Evolutionary conservation across 2,888 invertebrate species (phyloP).

Genomic region (Mythimna loreyi): DNA sequence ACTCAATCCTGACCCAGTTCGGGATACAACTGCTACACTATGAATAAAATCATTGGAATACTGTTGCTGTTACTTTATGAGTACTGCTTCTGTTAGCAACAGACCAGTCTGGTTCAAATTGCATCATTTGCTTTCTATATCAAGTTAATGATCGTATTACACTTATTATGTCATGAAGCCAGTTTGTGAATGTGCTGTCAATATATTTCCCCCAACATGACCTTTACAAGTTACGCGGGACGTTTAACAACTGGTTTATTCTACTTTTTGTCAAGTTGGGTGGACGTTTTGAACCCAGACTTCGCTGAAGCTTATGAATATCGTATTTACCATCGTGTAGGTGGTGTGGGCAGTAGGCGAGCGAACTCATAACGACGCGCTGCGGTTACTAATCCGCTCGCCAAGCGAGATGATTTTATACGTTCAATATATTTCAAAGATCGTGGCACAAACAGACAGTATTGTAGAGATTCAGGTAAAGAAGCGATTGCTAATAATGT

Average conservation of each 20-base stretch:
- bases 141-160: conserved; percentile 23
- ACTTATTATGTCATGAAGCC: conserved; percentile 18
- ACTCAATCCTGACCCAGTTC: conserved; percentile 69
- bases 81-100: conserved; percentile 17
- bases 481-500: conserved; percentile 33
- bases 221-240: conserved; percentile 34
- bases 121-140: conserved; percentile 32
- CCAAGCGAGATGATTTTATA: conserved; percentile 10
- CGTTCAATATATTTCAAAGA: conserved; percentile 11
- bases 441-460: not conserved
- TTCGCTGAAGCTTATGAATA: conserved; percentile 14
- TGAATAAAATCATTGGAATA: conserved; percentile 59
- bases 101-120: conserved; percentile 14
- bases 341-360: conserved; percentile 19
- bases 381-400: conserved; percentile 9
- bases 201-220: conserved; percentile 37
- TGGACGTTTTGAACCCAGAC: conserved; percentile 6
- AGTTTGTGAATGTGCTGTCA: conserved; percentile 19
- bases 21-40: conserved; percentile 27
- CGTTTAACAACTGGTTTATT: conserved; percentile 38
- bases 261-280: conserved; percentile 34
- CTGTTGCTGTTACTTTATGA: conserved; percentile 31
- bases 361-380: conserved; percentile 9
- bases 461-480: conserved; percentile 15
- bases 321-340: conserved; percentile 23